Evolutionary conservation across 2,113 vertebrate species (phyloP).

Genomic region (Telmatochromis sp.): DNA sequence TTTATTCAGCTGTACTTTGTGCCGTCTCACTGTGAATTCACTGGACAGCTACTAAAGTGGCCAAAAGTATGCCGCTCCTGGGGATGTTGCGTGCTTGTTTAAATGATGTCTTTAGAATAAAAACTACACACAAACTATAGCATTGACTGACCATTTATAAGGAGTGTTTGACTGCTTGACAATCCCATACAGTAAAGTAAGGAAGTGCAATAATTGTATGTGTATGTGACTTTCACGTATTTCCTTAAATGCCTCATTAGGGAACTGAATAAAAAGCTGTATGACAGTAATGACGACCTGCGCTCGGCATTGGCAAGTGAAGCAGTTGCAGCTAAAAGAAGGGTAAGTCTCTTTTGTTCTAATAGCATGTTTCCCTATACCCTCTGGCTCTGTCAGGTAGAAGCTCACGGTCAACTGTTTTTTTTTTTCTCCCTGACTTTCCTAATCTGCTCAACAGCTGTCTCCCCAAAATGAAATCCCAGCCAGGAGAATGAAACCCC

Average conservation of each 20-base stretch:
- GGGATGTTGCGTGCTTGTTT: background rate
- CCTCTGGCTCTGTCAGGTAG: background rate
- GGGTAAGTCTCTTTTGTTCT: conserved; percentile 35
- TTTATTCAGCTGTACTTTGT: fast-evolving
- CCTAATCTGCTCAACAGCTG: conserved; percentile 37
- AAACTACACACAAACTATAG: fast-evolving
- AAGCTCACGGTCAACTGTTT: background rate
- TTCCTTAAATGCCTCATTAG: conserved; percentile 22
- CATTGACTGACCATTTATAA: fast-evolving
- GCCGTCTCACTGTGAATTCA: background rate
- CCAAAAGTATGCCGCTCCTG: background rate
- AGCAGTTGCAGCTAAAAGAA: conserved; percentile 20
- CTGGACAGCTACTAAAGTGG: background rate
- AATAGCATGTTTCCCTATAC: background rate
- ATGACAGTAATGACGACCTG: conserved; percentile 70
- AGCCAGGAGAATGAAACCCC: conserved; percentile 48
- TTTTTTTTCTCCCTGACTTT: background rate
- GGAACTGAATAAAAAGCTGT: conserved; percentile 67
- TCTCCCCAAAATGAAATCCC: conserved; percentile 46
- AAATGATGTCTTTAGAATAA: background rate
- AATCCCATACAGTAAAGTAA: background rate
- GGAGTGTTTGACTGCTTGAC: background rate
- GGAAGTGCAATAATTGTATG: background rate
- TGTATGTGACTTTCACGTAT: background rate
- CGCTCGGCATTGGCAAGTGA: conserved; percentile 41